Evolutionary conservation across 30 jellyfish, hydroid and myxozoan species (phyloP).

Genomic region (Turritopsis dohrnii): DNA sequence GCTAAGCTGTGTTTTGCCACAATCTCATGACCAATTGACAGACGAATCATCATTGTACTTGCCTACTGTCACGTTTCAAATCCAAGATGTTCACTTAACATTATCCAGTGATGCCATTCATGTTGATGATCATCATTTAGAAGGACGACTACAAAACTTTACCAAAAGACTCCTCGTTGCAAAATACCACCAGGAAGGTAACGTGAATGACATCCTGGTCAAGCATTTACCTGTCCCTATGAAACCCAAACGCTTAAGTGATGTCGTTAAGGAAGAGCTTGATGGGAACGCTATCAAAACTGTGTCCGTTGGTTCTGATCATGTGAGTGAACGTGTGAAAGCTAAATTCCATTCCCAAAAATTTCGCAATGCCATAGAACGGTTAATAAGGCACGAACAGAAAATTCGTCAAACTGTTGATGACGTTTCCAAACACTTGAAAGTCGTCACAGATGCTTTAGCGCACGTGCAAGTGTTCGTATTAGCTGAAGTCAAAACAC

Average conservation of each 20-base stretch:
- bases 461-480: neutral
- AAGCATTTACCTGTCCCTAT: constrained; percentile 26
- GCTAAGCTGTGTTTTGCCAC: constrained; percentile 13
- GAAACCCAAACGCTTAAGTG: constrained; percentile 41
- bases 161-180: constrained; percentile 29
- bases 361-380: constrained; percentile 26
- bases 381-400: constrained; percentile 40
- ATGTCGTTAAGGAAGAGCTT: constrained; percentile 30
- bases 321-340: constrained; percentile 40
- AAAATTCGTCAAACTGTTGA: neutral
- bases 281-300: neutral
- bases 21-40: neutral
- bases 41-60: constrained; percentile 18
- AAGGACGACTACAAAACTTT: constrained; percentile 31
- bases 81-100: constrained; percentile 12
- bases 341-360: constrained; percentile 15
- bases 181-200: neutral
- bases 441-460: neutral
- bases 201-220: constrained; percentile 3
- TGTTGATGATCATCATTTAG: constrained; percentile 39
- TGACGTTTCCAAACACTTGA: neutral
- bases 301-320: neutral
- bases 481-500: neutral
- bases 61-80: constrained; percentile 38
- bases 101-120: constrained; percentile 30